Base-by-base conservation (phyloP, 2,113 vertebrate genomes). In the Chiloscyllium plagiosum region DNA sequence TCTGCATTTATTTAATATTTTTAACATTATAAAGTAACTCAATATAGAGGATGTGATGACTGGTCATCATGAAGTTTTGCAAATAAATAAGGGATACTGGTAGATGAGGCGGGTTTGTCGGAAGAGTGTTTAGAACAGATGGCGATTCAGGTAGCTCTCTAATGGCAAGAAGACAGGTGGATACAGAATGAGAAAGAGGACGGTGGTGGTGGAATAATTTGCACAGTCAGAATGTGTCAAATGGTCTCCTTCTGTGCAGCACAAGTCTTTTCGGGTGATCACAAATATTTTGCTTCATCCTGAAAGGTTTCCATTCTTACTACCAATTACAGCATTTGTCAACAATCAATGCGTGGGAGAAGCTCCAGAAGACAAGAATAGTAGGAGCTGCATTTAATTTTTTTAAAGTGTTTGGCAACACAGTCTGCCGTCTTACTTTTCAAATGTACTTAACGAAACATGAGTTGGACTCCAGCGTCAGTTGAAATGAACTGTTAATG, bases 391-490 rank as follows among this genome's bases (percentile, higher is more conserved):
- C 68, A 50, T 50, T 94, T 70, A 70, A 26, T 47, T 70, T 37
- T 47, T 94, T 29, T 94, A 42, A 95, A 26, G 56, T 95, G 94
- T 52, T 95, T 72, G 68, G 50, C 68, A 6, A 95, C 66, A 95
- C 42, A 29, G 94, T 72, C 72, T 95, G 68, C 69, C 42, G 42
- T 95, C 94, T 72, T 72, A 76, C 68, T 72, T 95, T 95, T 72
- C 94, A 95, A 95, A 68, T 95, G 94, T 95, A 22, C 68, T 72
- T 95, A 95, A 95, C 42, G 12, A 70, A 95, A 72, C 94, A 95
- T 50, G 42, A 95, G 69, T 42, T 6, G 24, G 47, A 52, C 42
- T 95, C 68, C 69, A 50, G 37, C 68, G 26, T 0, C 68, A 17
- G 94, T 69, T 29, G 42, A 72, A 95, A 72, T 95, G 94, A 95